Evolutionary conservation across 2,888 invertebrate species (phyloP).

Genomic region (Argyresthia goedartella): DNA sequence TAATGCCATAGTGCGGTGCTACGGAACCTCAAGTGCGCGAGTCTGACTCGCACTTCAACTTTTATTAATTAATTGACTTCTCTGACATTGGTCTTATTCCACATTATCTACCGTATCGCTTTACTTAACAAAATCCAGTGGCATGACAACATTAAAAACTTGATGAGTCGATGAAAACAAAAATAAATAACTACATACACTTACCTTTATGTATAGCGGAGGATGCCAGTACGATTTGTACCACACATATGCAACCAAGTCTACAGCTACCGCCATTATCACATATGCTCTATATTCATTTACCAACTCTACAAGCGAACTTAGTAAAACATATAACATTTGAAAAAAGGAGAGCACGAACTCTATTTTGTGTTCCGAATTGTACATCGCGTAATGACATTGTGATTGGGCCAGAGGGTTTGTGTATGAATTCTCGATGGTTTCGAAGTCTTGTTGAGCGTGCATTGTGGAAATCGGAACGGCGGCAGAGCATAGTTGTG

Average conservation of each 20-base stretch:
- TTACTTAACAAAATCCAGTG: no score
- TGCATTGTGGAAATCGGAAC: not conserved
- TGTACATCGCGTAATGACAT: conserved; percentile 13
- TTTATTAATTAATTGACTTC: no score
- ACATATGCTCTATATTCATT: conserved; percentile 19
- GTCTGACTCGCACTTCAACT: no score
- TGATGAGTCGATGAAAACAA: no score
- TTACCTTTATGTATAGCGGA: conserved; percentile 37
- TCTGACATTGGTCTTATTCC: no score
- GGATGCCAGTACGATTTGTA: conserved; percentile 40
- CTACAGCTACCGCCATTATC: conserved; percentile 20
- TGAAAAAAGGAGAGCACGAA: conserved; percentile 19
- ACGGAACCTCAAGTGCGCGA: no score
- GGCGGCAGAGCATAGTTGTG: not conserved
- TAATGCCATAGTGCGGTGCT: no score
- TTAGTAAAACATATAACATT: conserved; percentile 14
- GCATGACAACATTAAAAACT: no score
- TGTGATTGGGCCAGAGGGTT: conserved; percentile 6
- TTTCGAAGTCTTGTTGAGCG: not conserved
- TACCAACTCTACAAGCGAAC: conserved; percentile 16
- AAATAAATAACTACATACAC: no score
- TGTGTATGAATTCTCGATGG: not conserved
- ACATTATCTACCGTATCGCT: no score
- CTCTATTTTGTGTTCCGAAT: conserved; percentile 16
- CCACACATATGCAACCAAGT: conserved; percentile 21